Conservation (phyloP, 2,113 vertebrate genomes). For the Patagioenas fasciata region DNA sequence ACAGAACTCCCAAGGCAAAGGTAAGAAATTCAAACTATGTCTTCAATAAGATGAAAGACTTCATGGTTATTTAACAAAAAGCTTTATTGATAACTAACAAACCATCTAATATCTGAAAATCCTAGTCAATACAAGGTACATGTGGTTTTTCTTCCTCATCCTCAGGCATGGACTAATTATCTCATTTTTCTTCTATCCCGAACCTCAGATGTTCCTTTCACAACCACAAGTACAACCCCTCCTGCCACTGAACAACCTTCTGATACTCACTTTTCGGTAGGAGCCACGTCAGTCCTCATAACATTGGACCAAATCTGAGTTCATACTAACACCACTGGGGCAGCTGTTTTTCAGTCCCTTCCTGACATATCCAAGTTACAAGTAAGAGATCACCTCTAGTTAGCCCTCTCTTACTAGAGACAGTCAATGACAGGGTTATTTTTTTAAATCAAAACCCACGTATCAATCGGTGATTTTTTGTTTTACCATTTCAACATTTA, state of each 20-base stretch:
- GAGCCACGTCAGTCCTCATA: background rate
- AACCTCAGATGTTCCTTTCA: background rate
- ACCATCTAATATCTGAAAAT: background rate
- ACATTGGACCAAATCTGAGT: background rate
- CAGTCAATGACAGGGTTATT: rapidly evolving
- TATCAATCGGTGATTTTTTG: background rate
- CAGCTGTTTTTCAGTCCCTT: background rate
- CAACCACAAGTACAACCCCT: background rate
- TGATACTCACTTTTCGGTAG: background rate
- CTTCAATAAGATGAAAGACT: background rate
- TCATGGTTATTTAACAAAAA: background rate
- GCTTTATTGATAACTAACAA: background rate
- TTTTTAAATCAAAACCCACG: background rate
- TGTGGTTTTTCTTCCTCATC: background rate
- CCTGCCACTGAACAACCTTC: background rate
- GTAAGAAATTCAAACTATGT: background rate
- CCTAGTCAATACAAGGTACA: background rate
- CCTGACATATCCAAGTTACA: background rate
- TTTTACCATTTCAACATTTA: background rate
- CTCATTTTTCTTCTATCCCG: background rate
- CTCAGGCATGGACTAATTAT: background rate
- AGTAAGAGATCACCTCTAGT: background rate
- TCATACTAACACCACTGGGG: background rate
- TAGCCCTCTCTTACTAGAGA: background rate
- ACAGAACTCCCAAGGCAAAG: background rate